Conservation (phyloP, 1,140 invertebrate genomes). For the Catajapyx aquilonaris region DNA sequence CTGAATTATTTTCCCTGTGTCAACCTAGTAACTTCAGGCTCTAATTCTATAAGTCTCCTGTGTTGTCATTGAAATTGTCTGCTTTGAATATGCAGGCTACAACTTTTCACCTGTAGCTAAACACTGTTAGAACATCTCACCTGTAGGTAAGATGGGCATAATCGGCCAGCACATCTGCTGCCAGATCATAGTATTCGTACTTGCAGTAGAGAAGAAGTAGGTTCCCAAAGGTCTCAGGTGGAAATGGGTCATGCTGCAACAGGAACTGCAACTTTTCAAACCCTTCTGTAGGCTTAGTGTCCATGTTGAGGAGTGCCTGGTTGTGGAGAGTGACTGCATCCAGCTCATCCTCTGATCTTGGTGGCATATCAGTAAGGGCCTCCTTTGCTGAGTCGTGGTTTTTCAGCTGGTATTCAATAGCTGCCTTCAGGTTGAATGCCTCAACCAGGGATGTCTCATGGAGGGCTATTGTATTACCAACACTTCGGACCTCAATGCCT, state of each 20-base stretch:
- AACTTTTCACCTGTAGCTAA: too few species aligned
- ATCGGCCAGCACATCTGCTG: conserved; percentile 94
- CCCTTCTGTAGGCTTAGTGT: conserved; percentile 68
- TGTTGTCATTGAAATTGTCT: too few species aligned
- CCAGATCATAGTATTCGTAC: conserved; percentile 93
- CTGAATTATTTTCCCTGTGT: too few species aligned
- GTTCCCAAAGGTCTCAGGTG: conserved; percentile 94
- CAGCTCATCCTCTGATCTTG: conserved; percentile 84
- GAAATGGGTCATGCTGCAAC: conserved; percentile 86
- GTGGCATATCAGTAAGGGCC: conserved; percentile 94
- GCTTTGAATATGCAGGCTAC: too few species aligned
- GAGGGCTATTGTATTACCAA: conserved; percentile 88
- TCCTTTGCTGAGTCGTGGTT: conserved; percentile 82
- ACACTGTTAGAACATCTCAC: too few species aligned
- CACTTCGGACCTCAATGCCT: conserved; percentile 86
- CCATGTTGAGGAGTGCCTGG: conserved; percentile 88
- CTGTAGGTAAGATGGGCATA: conserved; percentile 94
- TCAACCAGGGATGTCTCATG: conserved; percentile 94
- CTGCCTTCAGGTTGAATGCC: conserved; percentile 96
- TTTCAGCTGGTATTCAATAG: conserved; percentile 92
- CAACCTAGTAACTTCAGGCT: too few species aligned
- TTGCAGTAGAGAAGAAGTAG: conserved; percentile 87
- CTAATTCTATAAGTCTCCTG: too few species aligned
- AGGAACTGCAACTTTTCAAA: conserved; percentile 96
- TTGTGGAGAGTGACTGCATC: conserved; percentile 97